Evolutionary conservation across 2,113 vertebrate genomes (phyloP), one percentile per base, ranked within the genome.

Genomic region (Atherinomorus stipes): DNA sequence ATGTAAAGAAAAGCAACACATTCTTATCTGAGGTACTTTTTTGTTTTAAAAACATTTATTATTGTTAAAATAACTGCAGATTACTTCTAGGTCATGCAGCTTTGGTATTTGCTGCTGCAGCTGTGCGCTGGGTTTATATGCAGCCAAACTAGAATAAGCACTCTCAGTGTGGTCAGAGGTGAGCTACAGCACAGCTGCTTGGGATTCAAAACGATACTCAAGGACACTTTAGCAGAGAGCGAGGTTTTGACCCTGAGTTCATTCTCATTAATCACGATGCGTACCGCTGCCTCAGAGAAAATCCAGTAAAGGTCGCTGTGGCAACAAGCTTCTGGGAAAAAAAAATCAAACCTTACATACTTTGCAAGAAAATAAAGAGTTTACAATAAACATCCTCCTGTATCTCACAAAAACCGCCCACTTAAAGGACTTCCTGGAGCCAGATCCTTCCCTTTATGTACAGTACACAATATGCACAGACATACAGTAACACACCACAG

Each of bases 201-300:
- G 10, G 11, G 58, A 81, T 80, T 78, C 83, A 4, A 54, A 1
- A 2, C n/a, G 0, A 58, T 12, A 62, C 60, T 81, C 74, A 47
- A 80, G 75, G 84, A 84, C 83, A 51, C 80, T 34, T 79, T 64
- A 53, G 74, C 77, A 53, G 59, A 2, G 40, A n/a, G 7, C 42
- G 9, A 50, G 63, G 58, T 31, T 21, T 2, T 12, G 60, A 71
- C 73, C 73, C 51, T 0, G 28, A 75, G 70, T 40, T 64, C 28
- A 7, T 44, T 10, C 71, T 88, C 83, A 79, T 84, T 84, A 79
- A 81, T 88, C 83, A 81, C 60, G 1, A 21, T 49, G 13, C 44
- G 2, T 31, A 70, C 65, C 11, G 59, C 69, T 44, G 72, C 76
- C 21, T n/a, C 58, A 4, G 34, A 50, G 38, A 45, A 57, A 64